These are phyloP conservation scores for Ptyas mucosa DNA, from an alignment of 2,113 vertebrate genomes.

Conservation along the genomic window DNA sequence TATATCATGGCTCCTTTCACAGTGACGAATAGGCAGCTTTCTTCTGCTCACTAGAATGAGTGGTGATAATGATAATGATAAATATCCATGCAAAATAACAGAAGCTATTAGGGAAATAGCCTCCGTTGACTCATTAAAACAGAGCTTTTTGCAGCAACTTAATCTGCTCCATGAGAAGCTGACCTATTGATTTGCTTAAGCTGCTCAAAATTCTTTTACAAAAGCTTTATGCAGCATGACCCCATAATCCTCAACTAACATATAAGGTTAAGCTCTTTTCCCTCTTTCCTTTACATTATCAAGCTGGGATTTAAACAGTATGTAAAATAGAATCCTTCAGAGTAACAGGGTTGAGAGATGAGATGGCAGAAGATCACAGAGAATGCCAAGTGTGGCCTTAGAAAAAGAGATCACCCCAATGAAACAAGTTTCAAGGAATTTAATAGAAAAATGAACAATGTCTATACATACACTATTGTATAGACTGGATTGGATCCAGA, in stretches of 20 bases:
- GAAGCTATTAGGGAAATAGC: constrained; percentile 40
- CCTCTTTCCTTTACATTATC: neutral
- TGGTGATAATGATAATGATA: constrained; percentile 67
- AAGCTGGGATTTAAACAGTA: neutral
- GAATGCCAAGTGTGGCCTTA: neutral
- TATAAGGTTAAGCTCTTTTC: neutral
- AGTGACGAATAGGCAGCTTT: constrained; percentile 66
- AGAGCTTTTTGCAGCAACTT: constrained; percentile 37
- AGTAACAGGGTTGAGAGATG: neutral
- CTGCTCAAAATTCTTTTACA: neutral
- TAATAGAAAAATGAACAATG: neutral
- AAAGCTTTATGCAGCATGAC: neutral
- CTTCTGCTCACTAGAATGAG: constrained; percentile 45
- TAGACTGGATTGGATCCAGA: neutral
- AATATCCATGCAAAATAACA: constrained; percentile 52
- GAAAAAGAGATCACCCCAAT: neutral
- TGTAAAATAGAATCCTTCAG: neutral
- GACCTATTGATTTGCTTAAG: constrained; percentile 50
- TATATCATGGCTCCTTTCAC: constrained; percentile 52
- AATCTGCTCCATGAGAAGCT: constrained; percentile 42
- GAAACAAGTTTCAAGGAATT: neutral
- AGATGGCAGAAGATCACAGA: neutral
- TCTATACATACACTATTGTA: neutral
- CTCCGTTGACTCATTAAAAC: constrained; percentile 57
- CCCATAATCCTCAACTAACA: neutral